Percentiles rank a stretch among this genome's conserved stretches.
Conservation (phyloP, 2,113 vertebrate species). For the Bostrychus sinensis region DNA sequence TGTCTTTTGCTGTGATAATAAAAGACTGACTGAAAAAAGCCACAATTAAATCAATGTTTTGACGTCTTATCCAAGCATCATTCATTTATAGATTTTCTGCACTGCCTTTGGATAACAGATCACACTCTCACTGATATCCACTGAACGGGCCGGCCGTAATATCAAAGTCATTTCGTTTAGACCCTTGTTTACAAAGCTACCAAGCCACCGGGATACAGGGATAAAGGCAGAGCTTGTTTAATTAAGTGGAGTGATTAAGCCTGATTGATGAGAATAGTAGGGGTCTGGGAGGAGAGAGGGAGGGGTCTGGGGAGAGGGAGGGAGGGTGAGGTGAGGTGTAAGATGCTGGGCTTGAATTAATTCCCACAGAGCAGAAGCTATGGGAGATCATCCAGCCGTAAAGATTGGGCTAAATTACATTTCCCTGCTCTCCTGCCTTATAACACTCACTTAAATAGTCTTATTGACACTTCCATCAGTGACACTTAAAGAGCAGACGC, state of each 20-base stretch:
- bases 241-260: constrained; percentile 59
- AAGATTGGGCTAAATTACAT: constrained; percentile 28
- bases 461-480: constrained; percentile 11
- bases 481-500: background rate
- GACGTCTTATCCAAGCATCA: constrained; percentile 10
- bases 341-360: constrained; percentile 31
- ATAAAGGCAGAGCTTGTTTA: constrained; percentile 22
- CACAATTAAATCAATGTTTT: background rate
- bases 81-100: constrained; percentile 21
- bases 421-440: constrained; percentile 16
- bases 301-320: background rate
- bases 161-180: constrained; percentile 30
- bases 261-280: constrained; percentile 55
- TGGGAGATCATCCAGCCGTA: constrained; percentile 36
- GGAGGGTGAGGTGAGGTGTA: background rate
- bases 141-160: background rate
- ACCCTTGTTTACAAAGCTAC: constrained; percentile 11
- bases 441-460: constrained; percentile 25
- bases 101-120: constrained; percentile 16
- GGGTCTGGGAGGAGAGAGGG: background rate
- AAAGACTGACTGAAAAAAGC: background rate
- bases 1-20: background rate
- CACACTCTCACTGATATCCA: constrained; percentile 12
- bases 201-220: constrained; percentile 15
- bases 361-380: constrained; percentile 21